A percentile compares a stretch with the other conserved stretches of the same genome.
Evolutionary conservation across 1,140 invertebrate genomes (phyloP).

Genomic region (Zophobas morio): DNA sequence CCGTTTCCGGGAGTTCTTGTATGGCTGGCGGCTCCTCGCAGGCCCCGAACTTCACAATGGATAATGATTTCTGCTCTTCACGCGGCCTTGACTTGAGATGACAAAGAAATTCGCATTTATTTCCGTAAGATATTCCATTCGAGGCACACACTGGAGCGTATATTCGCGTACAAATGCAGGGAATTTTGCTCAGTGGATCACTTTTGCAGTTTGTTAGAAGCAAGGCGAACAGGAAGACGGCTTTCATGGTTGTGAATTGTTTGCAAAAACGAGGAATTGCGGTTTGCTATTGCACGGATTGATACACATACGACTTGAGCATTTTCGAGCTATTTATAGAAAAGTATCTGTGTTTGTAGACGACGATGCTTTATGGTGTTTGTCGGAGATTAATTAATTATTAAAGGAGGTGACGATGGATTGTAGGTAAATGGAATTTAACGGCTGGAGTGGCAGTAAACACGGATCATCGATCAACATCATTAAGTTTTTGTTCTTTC

Average conservation of each 20-base stretch:
- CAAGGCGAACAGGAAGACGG: neutral
- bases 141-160: constrained; percentile 68
- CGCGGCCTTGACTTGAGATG: constrained; percentile 14
- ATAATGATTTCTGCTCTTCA: constrained; percentile 21
- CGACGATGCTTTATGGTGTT: no score
- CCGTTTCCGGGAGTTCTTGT: constrained; percentile 3
- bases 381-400: no score
- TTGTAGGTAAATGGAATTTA: no score
- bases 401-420: no score
- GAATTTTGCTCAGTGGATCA: neutral
- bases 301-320: no score
- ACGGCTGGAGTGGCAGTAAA: no score
- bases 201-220: constrained; percentile 54
- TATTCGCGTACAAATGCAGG: constrained; percentile 66
- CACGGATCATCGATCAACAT: no score
- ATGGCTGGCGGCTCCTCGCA: constrained; percentile 13
- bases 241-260: neutral
- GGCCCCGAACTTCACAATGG: constrained; percentile 13
- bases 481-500: no score
- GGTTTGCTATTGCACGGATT: no score
- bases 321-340: no score
- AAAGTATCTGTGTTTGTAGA: no score
- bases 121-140: constrained; percentile 66
- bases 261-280: no score
- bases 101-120: constrained; percentile 64